Evolutionary conservation across 1,140 invertebrate species (phyloP), one percentile per base, ranked within the genome.

Genomic region (Papilio polytes): DNA sequence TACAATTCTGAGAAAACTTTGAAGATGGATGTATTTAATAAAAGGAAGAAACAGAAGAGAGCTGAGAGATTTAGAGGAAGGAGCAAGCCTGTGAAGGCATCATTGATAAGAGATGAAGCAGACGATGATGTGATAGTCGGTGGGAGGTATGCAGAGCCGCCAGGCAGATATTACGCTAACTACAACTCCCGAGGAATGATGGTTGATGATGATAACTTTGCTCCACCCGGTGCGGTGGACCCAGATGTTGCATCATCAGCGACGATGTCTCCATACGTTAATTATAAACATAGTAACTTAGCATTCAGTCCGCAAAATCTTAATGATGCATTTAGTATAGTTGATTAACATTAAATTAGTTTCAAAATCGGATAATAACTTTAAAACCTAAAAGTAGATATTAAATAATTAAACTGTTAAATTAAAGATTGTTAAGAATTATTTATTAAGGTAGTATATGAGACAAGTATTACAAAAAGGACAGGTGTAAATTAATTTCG

Each of bases 281-380:
- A 95, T 83, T 95, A 95, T 82, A 95, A 94, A 81, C 89, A 95
- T 78, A 93, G 94, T 76, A 95, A 95, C 82, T 87, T 95, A 88
- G 95, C 95, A 26, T 95, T 95, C 78, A 95, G 92, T 86, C 95
- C 95, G 44, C 95, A 95, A 85, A 95, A 95, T 83, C 81, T 95
- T 51, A 95, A 95, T 72, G 94, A 95, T 83, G 95, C 90, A 78
- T 95, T 95, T 85, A 94, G 94, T 87, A 91, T 92, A 92, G 85
- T 90, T 18, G 88, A 91, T 85, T 15, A 31, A 70, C 13, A 36
- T 15, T 59, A 59, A 59, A 26, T 26, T 66, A 70, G 22, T n/a
- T 26, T 8, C 13, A 31, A 31, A 70, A 70, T 31, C 15, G 26
- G 13, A 31, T 7, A 31, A 31, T 70, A 70, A 70, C 12, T 70